Conservation (phyloP, 1,140 invertebrate species). For the Aricia agestis region DNA sequence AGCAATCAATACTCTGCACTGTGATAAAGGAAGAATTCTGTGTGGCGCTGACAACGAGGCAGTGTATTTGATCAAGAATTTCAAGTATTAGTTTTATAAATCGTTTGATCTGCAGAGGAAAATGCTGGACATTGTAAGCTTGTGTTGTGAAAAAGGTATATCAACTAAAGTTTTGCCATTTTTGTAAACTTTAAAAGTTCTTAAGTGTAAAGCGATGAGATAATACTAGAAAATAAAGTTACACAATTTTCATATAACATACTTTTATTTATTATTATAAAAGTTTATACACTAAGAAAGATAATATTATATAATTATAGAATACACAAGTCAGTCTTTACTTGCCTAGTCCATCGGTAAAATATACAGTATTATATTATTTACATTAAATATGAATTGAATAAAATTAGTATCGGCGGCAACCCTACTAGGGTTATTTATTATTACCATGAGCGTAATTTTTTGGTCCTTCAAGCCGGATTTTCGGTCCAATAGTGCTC, state of each 20-base stretch:
- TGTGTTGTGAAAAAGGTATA: too few species aligned
- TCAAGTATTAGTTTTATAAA: constrained; percentile 55
- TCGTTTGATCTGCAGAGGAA: too few species aligned
- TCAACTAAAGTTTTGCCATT: neutral
- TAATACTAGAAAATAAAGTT: constrained; percentile 24
- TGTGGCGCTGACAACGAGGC: constrained; percentile 91
- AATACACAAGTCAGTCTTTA: constrained; percentile 68
- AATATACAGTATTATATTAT: constrained; percentile 37
- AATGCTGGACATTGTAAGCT: too few species aligned
- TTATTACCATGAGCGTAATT: too few species aligned
- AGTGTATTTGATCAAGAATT: constrained; percentile 84
- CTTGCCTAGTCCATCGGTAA: constrained; percentile 68
- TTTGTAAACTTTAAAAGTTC: neutral
- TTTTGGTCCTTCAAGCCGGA: neutral
- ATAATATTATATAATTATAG: neutral
- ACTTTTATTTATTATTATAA: constrained; percentile 56
- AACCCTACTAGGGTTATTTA: too few species aligned
- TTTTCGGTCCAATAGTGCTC: neutral
- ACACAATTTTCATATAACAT: constrained; percentile 41
- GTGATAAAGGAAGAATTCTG: constrained; percentile 82
- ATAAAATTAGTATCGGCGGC: neutral
- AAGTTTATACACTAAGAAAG: constrained; percentile 48
- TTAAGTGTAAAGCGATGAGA: neutral
- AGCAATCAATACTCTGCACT: constrained; percentile 87
- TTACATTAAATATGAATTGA: constrained; percentile 38